A percentile compares a stretch with the other conserved stretches of the same genome.
phyloP scores from a whole-genome alignment of 2,888 invertebrate genomes.

The Latrodectus hesperus region DNA sequence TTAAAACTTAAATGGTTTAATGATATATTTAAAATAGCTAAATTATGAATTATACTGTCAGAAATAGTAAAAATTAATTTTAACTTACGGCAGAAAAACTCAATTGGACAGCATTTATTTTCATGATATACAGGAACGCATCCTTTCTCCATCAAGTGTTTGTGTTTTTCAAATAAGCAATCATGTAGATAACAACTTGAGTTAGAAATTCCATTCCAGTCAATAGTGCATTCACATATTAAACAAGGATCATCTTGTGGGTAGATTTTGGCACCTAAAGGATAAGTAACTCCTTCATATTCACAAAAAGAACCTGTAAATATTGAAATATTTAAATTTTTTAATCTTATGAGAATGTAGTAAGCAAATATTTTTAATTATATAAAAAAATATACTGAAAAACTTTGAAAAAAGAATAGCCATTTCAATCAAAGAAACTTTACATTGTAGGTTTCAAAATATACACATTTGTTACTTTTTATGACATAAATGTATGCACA shows the following conservation, averaged over 20 bases:
- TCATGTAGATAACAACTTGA: constrained; percentile 52
- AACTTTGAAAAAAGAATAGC: too few relatives aligned
- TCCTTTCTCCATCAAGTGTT: constrained; percentile 32
- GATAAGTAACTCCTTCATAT: constrained; percentile 50
- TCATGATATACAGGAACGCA: constrained; percentile 70
- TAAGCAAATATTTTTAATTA: too few relatives aligned
- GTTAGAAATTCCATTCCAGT: constrained; percentile 65
- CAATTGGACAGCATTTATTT: constrained; percentile 70
- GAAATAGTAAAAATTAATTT: background rate
- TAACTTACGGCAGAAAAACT: constrained; percentile 70
- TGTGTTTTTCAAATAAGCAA: constrained; percentile 59
- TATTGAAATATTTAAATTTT: too few relatives aligned
- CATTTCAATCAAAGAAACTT: too few relatives aligned
- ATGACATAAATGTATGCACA: too few relatives aligned
- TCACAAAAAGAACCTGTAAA: constrained; percentile 26
- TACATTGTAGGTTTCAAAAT: too few relatives aligned
- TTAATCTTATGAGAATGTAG: too few relatives aligned
- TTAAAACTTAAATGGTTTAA: too few relatives aligned
- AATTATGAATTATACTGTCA: too few relatives aligned
- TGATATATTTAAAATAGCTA: too few relatives aligned
- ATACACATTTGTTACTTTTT: too few relatives aligned
- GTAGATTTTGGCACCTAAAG: constrained; percentile 68
- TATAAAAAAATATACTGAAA: too few relatives aligned
- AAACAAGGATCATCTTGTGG: constrained; percentile 64
- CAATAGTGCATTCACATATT: constrained; percentile 66